These are phyloP conservation scores for Drosophila auraria DNA, from an alignment of 1,140 invertebrate species.

Conservation along the genomic window DNA sequence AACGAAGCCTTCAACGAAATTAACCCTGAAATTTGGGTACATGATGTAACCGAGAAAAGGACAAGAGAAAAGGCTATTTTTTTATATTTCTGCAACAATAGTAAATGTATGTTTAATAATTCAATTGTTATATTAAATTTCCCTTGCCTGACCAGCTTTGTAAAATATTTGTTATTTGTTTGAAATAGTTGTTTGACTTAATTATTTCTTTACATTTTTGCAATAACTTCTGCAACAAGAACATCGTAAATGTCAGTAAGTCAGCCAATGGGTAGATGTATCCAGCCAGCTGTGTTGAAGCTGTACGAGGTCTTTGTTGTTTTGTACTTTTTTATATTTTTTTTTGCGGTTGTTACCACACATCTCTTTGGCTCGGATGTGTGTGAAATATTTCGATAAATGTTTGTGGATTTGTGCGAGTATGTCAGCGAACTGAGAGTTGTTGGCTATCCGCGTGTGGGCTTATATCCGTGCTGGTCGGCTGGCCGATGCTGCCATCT, in stretches of 20 bases:
- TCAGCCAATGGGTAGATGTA: neutral
- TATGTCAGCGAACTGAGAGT: conserved; percentile 24
- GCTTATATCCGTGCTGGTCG: neutral
- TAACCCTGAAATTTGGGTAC: no score
- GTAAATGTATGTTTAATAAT: no score
- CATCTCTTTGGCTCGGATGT: conserved; percentile 36
- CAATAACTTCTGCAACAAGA: conserved; percentile 6
- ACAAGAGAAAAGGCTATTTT: no score
- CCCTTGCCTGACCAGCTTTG: conserved; percentile 1
- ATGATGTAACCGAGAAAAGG: no score
- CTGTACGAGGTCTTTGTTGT: conserved; percentile 3
- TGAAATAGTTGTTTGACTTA: neutral
- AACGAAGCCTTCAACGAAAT: no score
- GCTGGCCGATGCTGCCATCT: conserved; percentile 27
- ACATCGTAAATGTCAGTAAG: neutral
- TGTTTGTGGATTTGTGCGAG: conserved; percentile 43
- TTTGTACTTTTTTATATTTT: neutral
- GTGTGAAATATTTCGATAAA: conserved; percentile 55
- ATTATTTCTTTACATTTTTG: conserved; percentile 8
- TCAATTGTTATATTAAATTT: conserved; percentile 8
- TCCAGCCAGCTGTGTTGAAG: conserved; percentile 3
- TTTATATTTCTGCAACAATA: no score
- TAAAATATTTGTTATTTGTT: neutral
- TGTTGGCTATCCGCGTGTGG: conserved; percentile 13
- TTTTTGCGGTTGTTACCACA: conserved; percentile 26